Base-by-base conservation (phyloP, 2,888 invertebrate species). In the Thecophora atra region DNA sequence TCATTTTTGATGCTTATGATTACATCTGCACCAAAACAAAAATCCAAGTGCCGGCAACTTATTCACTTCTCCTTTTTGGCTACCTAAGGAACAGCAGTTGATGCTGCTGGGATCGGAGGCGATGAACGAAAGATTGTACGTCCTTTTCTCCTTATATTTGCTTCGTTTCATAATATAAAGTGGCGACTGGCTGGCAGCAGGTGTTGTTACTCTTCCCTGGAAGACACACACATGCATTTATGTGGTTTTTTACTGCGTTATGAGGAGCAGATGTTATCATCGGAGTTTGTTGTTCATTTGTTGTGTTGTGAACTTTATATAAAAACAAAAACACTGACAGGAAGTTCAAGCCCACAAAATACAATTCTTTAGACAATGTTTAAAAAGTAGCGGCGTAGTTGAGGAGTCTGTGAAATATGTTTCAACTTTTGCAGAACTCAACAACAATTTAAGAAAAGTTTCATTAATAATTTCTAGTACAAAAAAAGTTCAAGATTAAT, bases 1-100 rank as follows among this genome's bases (percentile, higher is more conserved):
- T 1, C 54, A 54, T 60, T 11, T 28, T 63, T 19, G 42, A 11
- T 66, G 19, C 17, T 51, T 37, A 52, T 66, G 52, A 52, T 66
- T 51, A 37, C 42, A 11, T 64, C 19, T 60, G 47, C 47, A 60
- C 28, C 62, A 19, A 51, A 69, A 42, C 69, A 60, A 51, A 69
- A 69, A 60, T 69, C 60, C 67, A 67, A 28, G 47, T 69, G 28
- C 15, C 15, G 64, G 26, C 47, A 26, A 44, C 26, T 64, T 58
- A 2, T 2, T 47, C 37, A 37, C 7, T 37, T 2, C 17, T 28
- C 28, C 26, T 11, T 58, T 58, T 58, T 58, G 28, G 24, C 15
- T 28, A 58, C 24, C 26, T 24, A 44, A 47, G 64, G 47, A 17
- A 42, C 63, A 30, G 42, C 21, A 21, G 37, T 47, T 63, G 63